phyloP scores from a whole-genome alignment of 1,140 invertebrate genomes.

The Heliconius hewitsoni region DNA sequence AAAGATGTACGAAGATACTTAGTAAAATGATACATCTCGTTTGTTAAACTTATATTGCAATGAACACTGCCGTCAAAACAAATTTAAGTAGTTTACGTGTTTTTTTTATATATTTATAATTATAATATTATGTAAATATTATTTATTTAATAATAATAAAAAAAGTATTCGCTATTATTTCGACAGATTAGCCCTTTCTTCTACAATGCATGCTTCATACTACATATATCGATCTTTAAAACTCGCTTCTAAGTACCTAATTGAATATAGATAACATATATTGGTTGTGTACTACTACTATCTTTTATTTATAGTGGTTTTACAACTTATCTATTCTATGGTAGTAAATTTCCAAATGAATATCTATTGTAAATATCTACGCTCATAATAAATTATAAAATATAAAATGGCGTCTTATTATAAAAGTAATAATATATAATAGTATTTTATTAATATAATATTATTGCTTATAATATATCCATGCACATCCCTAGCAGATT shows the following conservation, averaged over 20 bases:
- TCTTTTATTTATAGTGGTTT: conserved; percentile 60
- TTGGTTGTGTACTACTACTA: conserved; percentile 54
- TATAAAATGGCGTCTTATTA: conserved; percentile 36
- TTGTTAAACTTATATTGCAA: conserved; percentile 32
- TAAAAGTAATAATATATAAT: not conserved
- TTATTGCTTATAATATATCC: conserved; percentile 1
- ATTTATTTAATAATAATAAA: conserved; percentile 27
- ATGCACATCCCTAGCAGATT: not conserved
- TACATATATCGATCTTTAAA: conserved; percentile 37
- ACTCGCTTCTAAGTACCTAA: conserved; percentile 51
- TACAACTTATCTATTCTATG: conserved; percentile 45
- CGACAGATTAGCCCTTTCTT: conserved; percentile 24
- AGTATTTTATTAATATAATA: not conserved
- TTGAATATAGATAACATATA: conserved; percentile 45
- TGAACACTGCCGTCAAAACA: conserved; percentile 50
- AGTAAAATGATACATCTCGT: conserved; percentile 22
- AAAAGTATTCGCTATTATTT: conserved; percentile 34
- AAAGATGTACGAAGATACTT: conserved; percentile 44
- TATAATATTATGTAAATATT: conserved; percentile 36
- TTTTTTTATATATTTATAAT: conserved; percentile 47
- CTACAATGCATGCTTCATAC: conserved; percentile 38
- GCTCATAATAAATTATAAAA: conserved; percentile 73
- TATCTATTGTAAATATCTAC: conserved; percentile 71
- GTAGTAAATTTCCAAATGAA: conserved; percentile 45
- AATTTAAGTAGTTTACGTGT: conserved; percentile 35